phyloP scores from a whole-genome alignment of 2,797 vertebrate genomes.

The Micrastur ruficollis region DNA sequence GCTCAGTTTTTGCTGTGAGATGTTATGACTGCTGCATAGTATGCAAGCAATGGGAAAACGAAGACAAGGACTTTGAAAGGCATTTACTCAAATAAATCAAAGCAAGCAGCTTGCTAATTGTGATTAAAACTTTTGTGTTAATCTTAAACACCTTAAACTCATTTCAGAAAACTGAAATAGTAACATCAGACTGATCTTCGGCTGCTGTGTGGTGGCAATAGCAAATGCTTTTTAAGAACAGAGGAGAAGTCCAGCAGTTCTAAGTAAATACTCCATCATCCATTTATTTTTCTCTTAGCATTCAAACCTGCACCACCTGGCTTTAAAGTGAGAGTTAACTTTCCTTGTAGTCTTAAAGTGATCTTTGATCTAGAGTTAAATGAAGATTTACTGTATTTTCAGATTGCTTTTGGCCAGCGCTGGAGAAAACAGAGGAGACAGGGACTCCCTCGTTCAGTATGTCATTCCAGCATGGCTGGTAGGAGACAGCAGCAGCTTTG shows the following conservation, averaged over 20 bases:
- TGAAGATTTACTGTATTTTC: slow-evolving; percentile 43
- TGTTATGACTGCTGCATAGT: not conserved
- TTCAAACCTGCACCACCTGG: not conserved
- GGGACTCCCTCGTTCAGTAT: not conserved
- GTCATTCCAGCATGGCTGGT: slow-evolving; percentile 1
- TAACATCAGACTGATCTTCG: not conserved
- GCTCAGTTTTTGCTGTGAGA: not conserved
- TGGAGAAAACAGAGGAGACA: slow-evolving; percentile 6
- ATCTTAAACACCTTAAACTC: not conserved
- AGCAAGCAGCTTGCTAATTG: not conserved
- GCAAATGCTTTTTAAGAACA: not conserved
- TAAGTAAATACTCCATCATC: not conserved
- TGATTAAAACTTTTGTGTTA: not conserved
- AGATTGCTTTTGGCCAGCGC: slow-evolving; percentile 2
- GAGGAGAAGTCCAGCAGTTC: not conserved
- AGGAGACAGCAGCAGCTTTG: not conserved
- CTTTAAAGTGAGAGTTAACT: not conserved
- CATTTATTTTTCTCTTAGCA: not conserved
- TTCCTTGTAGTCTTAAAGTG: not conserved
- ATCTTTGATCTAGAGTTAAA: slow-evolving; percentile 36
- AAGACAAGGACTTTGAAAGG: not conserved
- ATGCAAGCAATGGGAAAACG: not conserved
- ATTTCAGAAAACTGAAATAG: not conserved
- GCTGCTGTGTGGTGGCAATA: not conserved
- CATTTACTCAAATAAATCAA: not conserved